Conservation (phyloP, 2,797 vertebrate species). For the Eremophila alpestris region DNA sequence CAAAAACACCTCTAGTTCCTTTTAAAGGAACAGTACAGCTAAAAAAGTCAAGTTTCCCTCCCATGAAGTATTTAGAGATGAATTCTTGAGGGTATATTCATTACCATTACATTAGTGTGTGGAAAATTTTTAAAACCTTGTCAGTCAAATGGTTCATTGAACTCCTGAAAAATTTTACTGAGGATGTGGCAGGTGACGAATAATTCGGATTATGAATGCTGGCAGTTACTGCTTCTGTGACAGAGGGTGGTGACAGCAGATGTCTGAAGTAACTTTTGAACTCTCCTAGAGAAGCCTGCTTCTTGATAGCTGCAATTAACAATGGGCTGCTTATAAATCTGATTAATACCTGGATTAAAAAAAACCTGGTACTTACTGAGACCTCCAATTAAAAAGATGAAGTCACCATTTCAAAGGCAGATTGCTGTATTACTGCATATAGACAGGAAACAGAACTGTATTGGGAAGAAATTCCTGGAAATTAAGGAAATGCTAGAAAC, state of each 20-base stretch:
- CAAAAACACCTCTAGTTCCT: not conserved
- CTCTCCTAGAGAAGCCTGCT: not conserved
- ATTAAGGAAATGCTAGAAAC: not conserved
- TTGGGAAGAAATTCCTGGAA: not conserved
- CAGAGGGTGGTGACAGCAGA: not conserved
- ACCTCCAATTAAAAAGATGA: not conserved
- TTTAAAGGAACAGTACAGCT: not conserved
- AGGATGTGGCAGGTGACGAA: not conserved
- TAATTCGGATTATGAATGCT: not conserved
- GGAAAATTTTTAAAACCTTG: not conserved
- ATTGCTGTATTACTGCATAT: not conserved
- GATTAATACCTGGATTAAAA: not conserved
- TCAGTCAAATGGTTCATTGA: constrained; percentile 9
- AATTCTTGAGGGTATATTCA: not conserved
- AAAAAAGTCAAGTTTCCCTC: not conserved
- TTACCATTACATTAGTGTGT: not conserved
- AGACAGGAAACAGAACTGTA: not conserved
- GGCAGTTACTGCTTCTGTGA: not conserved
- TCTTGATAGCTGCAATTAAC: not conserved
- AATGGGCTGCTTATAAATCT: not conserved
- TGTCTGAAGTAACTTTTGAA: not conserved
- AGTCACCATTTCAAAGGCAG: not conserved
- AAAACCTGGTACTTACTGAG: not conserved
- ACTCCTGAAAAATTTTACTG: not conserved
- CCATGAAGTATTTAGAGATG: not conserved